A percentile compares a stretch with the other conserved stretches of the same genome.
Conservation (phyloP, 2,888 invertebrate species). For the Chrysotoxum bicinctum region DNA sequence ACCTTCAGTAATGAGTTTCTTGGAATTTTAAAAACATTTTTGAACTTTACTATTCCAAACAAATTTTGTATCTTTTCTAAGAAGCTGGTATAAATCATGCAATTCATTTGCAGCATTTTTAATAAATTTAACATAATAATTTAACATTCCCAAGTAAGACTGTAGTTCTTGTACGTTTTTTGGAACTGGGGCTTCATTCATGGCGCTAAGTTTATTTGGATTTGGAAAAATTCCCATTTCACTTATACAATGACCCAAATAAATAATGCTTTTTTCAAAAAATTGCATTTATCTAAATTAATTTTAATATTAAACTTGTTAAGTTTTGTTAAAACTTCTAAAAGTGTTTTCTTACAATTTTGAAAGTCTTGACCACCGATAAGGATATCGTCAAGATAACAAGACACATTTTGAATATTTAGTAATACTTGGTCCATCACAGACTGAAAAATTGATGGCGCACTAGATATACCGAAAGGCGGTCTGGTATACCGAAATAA, state of each 20-base stretch:
- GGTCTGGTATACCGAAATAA: slow-evolving; percentile 55
- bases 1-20: too few species aligned
- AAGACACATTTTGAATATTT: too few species aligned
- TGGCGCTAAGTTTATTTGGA: slow-evolving; percentile 30
- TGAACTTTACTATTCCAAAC: too few species aligned
- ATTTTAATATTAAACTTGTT: slow-evolving; percentile 3
- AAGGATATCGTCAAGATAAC: too few species aligned
- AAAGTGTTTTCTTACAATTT: too few species aligned
- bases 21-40: too few species aligned
- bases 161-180: too few species aligned
- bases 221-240: slow-evolving; percentile 24
- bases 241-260: slow-evolving; percentile 23
- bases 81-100: slow-evolving; percentile 2
- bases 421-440: too few species aligned
- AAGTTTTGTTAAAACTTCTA: too few species aligned
- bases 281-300: slow-evolving; percentile 16
- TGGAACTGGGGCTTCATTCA: slow-evolving; percentile 18
- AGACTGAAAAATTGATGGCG: slow-evolving; percentile 60
- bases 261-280: slow-evolving; percentile 27
- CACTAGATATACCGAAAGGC: slow-evolving; percentile 61
- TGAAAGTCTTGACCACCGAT: too few species aligned
- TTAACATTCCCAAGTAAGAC: too few species aligned
- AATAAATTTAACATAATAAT: too few species aligned
- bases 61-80: slow-evolving; percentile 15
- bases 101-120: slow-evolving; percentile 23